Base-by-base conservation (phyloP, 2,888 invertebrate genomes). In the Pyrochroa serraticornis region DNA sequence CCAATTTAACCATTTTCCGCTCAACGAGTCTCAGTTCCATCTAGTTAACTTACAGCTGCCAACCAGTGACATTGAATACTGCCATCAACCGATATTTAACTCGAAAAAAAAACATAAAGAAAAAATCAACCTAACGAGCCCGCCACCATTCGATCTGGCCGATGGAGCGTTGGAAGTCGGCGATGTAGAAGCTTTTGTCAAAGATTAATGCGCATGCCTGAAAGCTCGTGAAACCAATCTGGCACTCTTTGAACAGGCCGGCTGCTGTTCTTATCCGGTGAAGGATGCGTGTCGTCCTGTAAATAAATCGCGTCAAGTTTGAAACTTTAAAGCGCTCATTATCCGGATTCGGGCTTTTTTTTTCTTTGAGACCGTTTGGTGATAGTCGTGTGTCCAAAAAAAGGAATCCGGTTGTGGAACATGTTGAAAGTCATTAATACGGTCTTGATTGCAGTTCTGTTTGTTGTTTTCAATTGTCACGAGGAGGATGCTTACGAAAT, bases 151-250 rank as follows among this genome's bases (percentile, higher is more conserved):
- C 31, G 37, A 43, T 12, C 36, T 44, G 30, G 35, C 35, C 42
- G 42, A 35, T n/a, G 31, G 38, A 50, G 22, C 22, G 10, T 35
- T 9, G 10, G 6, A 35, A 35, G 36, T 35, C 10, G 36, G 10
- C 10, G 36, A 9, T 35, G 10, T 10, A 35, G 36, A 35, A 35
- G 39, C 32, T 37, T 52, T 55, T 50, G 46, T 47, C 45, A 41
- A 52, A 59, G 59, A 59, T 59, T 12, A 50, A 52, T 49, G 64
- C 64, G 64, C 64, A 64, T 60, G 64, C 52, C 42, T 43, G 46
- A 45, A 60, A 53, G 50, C 45, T 57, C 48, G 32, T 47, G 47
- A 31, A 59, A 42, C 47, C 47, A 52, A 58, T 52, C 43, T 44
- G 43, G 34, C 34, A 53, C 44, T 52, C 52, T 49, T 49, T 38